Evolutionary conservation across 2,888 invertebrate genomes (phyloP).

Genomic region (Candidula unifasciata): DNA sequence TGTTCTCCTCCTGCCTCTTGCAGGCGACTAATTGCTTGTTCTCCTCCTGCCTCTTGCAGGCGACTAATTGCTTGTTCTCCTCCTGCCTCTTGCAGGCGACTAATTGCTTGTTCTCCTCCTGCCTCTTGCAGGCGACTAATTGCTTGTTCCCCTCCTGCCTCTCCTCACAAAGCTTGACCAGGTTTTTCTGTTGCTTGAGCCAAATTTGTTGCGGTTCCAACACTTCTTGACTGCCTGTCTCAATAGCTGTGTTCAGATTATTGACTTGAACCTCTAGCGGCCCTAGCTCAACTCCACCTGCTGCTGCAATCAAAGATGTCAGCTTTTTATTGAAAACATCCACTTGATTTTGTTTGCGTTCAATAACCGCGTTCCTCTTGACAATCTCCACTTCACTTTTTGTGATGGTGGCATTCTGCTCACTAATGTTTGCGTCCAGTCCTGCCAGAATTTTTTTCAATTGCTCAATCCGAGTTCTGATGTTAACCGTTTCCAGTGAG

Average conservation of each 20-base stretch:
- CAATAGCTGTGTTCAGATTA: slow-evolving; percentile 77
- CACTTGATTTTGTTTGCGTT: slow-evolving; percentile 77
- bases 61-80: no score
- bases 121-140: slow-evolving; percentile 74
- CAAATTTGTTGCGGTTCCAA: slow-evolving; percentile 77
- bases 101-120: no score
- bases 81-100: no score
- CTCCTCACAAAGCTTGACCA: slow-evolving; percentile 75
- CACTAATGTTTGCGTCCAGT: slow-evolving; percentile 73
- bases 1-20: no score
- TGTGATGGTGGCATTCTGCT: slow-evolving; percentile 76
- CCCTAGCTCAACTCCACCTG: slow-evolving; percentile 78
- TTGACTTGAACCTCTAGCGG: slow-evolving; percentile 78
- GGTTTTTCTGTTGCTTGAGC: slow-evolving; percentile 77
- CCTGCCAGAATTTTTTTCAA: slow-evolving; percentile 68
- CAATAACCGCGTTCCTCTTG: slow-evolving; percentile 76
- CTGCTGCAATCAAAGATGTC: slow-evolving; percentile 74
- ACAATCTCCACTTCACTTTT: slow-evolving; percentile 75
- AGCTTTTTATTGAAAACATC: slow-evolving; percentile 78
- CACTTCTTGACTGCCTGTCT: slow-evolving; percentile 73
- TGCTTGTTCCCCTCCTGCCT: slow-evolving; percentile 71
- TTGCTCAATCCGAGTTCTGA: slow-evolving; percentile 70
- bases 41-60: no score
- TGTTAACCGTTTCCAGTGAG: slow-evolving; percentile 74
- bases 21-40: no score